Evolutionary conservation across 1,140 invertebrate genomes (phyloP), one percentile per base, ranked within the genome.

Genomic region (Chelonus insularis): DNA sequence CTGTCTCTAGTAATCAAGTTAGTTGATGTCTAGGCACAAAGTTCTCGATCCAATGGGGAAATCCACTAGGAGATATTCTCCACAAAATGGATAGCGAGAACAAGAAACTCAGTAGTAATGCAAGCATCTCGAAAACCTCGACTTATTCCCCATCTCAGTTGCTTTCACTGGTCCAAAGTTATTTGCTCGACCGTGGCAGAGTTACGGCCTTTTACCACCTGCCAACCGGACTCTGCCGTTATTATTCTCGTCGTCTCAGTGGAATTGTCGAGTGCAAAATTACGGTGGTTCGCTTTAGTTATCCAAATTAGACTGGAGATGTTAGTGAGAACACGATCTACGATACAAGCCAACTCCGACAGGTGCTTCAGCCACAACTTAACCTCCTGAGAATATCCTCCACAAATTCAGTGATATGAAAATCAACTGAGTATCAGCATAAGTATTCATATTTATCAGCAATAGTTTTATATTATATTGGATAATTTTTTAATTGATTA

Each of bases 61-160:
- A 54, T 41, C 58, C 50, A 60, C 37, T 39, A 54, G 58, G 48
- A 52, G 51, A 60, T 60, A 54, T 54, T 54, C 37, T 23, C 34
- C 11, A 37, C 25, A 45, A 52, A 54, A 45, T 41, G 34, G 57
- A 60, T 51, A 51, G 32, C 48, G 50, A 45, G 39, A 51, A 54
- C 58, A 51, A 43, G 50, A 51, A 54, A 54, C 34, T 60, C 41
- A 43, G 12, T 5, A n/a, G 1, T 39, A 39, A n/a, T n/a, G 36
- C 36, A 39, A 43, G 12, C 12, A 16, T 43, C 16, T 29, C 7
- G 11, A 52, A 18, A 7, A 29, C 41, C 9, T 39, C 50, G 50
- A 52, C 50, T 55, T 39, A 55, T 55, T 51, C 12, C 50, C 48
- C 37, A 48, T 39, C 39, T 21, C 55, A 16, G n/a, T 45, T 41